Conservation (phyloP, 2,888 invertebrate species). For the Argyra leucocephala region DNA sequence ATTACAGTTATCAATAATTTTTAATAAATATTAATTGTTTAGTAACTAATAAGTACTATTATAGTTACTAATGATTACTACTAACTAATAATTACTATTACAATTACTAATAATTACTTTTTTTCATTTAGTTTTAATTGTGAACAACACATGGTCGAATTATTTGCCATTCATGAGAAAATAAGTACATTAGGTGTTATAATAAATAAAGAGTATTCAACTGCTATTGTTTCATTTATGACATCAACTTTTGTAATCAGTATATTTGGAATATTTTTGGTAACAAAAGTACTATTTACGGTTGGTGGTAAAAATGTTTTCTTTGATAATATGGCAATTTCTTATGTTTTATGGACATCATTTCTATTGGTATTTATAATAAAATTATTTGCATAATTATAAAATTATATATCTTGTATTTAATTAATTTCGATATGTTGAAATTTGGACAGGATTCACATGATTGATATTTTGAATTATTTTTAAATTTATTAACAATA, state of each 20-base stretch:
- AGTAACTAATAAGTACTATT: no score
- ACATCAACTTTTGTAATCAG: conserved; percentile 38
- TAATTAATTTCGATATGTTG: no score
- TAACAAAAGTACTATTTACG: conserved; percentile 39
- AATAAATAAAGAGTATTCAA: conserved; percentile 36
- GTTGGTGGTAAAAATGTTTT: conserved; percentile 33
- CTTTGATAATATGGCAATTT: conserved; percentile 34
- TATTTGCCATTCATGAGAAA: conserved; percentile 40
- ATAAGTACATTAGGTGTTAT: conserved; percentile 36
- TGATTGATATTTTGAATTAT: no score
- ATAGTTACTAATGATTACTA: no score
- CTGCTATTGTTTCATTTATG: conserved; percentile 40
- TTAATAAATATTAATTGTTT: not conserved
- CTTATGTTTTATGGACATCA: conserved; percentile 36
- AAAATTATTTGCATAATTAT: not conserved
- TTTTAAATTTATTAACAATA: no score
- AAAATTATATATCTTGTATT: no score
- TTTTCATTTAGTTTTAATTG: conserved; percentile 29
- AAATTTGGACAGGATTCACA: no score
- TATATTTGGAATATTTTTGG: conserved; percentile 40
- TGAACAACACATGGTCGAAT: conserved; percentile 35
- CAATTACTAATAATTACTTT: not conserved
- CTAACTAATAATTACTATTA: not conserved
- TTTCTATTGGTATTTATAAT: not conserved
- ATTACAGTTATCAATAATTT: no score